Conservation (phyloP, 2,113 vertebrate species). For the Callipepla californica region DNA sequence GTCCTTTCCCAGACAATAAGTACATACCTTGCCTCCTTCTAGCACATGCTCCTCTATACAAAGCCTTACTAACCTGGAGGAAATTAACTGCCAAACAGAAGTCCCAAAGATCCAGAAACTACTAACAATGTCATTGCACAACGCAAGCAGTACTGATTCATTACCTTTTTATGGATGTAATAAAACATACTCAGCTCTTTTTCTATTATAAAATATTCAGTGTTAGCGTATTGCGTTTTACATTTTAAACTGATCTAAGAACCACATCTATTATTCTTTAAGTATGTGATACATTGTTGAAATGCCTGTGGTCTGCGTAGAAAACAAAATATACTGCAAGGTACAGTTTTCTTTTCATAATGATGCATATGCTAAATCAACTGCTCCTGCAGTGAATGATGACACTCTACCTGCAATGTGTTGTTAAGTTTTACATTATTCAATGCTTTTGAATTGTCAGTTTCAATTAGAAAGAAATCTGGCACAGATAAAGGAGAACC, state of each 20-base stretch:
- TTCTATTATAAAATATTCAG: conserved; percentile 50
- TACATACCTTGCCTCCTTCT: neutral
- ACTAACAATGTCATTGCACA: neutral
- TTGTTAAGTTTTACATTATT: neutral
- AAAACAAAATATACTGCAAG: neutral
- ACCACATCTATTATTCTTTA: neutral
- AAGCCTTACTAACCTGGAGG: neutral
- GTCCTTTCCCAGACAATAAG: neutral
- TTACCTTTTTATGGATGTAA: neutral
- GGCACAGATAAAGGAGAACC: accelerated
- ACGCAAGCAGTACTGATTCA: neutral
- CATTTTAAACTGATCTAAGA: neutral
- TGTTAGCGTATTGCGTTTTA: neutral
- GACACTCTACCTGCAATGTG: neutral
- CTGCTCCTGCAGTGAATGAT: neutral
- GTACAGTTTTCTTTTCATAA: neutral
- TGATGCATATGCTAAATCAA: neutral
- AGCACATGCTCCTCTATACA: neutral
- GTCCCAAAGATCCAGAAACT: neutral
- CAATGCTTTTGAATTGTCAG: neutral
- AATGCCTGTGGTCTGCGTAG: neutral
- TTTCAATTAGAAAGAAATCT: neutral
- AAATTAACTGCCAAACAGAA: neutral
- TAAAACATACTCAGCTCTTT: conserved; percentile 24
- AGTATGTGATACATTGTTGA: neutral